Conservation (phyloP, 2,888 invertebrate genomes). For the Hydroisotoma schaefferi region DNA sequence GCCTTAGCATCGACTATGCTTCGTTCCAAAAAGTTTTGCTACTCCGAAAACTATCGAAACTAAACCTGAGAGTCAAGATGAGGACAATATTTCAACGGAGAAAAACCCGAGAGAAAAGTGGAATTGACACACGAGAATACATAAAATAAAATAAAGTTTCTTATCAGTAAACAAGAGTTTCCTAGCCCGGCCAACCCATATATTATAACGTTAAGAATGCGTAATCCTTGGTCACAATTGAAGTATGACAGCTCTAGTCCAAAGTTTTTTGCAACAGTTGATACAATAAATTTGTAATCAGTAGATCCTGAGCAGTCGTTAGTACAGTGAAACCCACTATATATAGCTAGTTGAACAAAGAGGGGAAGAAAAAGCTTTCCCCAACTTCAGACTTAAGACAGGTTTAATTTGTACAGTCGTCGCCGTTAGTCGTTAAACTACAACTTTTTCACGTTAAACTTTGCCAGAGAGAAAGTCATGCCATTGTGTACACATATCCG, state of each 20-base stretch:
- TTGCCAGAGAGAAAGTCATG: too few relatives aligned
- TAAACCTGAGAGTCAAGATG: too few relatives aligned
- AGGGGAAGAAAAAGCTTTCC: not conserved
- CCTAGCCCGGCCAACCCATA: conserved; percentile 40
- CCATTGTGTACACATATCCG: too few relatives aligned
- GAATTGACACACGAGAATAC: not conserved
- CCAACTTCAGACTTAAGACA: not conserved
- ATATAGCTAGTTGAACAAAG: not conserved
- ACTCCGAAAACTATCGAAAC: too few relatives aligned
- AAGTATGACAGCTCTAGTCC: conserved; percentile 44
- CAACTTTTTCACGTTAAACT: not conserved
- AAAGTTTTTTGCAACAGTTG: conserved; percentile 39
- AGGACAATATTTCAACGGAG: not conserved
- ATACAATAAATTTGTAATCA: conserved; percentile 49
- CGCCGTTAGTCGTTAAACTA: not conserved
- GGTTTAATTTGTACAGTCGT: not conserved
- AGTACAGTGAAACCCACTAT: not conserved
- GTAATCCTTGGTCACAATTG: conserved; percentile 45
- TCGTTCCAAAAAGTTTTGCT: too few relatives aligned
- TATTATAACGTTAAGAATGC: conserved; percentile 40
- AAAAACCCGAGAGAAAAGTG: conserved; percentile 1
- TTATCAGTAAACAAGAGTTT: conserved; percentile 44
- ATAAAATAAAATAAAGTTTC: conserved; percentile 8
- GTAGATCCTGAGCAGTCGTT: conserved; percentile 31
- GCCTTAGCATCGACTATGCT: too few relatives aligned